Conservation (phyloP, 2,797 vertebrate species). For the Rhadinocentrus ornatus region DNA sequence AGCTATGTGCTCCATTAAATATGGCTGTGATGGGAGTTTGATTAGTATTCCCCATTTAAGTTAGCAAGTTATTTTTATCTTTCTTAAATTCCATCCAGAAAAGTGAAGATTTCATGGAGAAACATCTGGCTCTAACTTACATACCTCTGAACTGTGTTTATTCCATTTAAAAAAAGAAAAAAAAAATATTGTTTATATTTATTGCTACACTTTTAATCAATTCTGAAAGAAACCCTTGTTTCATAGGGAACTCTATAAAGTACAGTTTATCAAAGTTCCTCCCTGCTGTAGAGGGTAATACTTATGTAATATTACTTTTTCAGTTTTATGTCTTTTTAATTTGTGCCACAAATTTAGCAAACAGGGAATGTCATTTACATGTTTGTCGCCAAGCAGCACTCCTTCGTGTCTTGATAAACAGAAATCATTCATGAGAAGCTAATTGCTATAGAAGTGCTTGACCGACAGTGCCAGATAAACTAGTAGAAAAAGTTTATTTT, state of each 20-base stretch:
- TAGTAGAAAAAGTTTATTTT: slow-evolving; percentile 12
- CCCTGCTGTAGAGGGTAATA: slow-evolving; percentile 22
- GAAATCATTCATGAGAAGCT: slow-evolving; percentile 73
- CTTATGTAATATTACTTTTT: slow-evolving; percentile 37
- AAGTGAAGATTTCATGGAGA: slow-evolving; percentile 38
- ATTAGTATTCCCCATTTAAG: background rate
- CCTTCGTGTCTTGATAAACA: slow-evolving; percentile 59
- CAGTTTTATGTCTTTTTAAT: slow-evolving; percentile 33
- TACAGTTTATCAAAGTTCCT: slow-evolving; percentile 24
- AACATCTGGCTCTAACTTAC: slow-evolving; percentile 24
- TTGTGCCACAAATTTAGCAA: slow-evolving; percentile 30
- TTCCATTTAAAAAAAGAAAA: slow-evolving; percentile 27
- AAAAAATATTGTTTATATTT: slow-evolving; percentile 17
- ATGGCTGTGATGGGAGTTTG: background rate
- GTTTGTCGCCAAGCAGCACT: slow-evolving; percentile 72
- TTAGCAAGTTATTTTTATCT: background rate
- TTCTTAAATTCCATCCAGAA: slow-evolving; percentile 24
- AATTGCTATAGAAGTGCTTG: slow-evolving; percentile 73
- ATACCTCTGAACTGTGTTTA: slow-evolving; percentile 31
- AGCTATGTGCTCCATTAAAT: background rate
- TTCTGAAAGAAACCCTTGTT: slow-evolving; percentile 41
- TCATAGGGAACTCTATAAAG: slow-evolving; percentile 42
- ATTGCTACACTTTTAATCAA: slow-evolving; percentile 50
- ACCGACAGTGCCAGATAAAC: slow-evolving; percentile 55
- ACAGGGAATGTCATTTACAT: slow-evolving; percentile 61